Percentiles rank a stretch among this genome's conserved stretches.
Evolutionary conservation across 2,113 vertebrate genomes (phyloP).

Genomic region (Nesogale talazaci): DNA sequence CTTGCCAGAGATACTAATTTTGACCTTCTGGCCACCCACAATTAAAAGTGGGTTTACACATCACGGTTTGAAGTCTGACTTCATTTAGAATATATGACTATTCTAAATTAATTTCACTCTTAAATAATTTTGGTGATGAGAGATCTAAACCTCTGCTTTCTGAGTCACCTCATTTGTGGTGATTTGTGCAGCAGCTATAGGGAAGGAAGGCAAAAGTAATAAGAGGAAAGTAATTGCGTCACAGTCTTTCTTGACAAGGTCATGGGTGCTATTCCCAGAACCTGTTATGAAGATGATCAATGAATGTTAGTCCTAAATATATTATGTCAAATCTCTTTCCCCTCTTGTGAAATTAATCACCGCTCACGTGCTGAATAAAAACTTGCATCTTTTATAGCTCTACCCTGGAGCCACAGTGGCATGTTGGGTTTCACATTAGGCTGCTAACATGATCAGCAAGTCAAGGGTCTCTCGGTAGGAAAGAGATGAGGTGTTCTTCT

Average conservation of each 20-base stretch:
- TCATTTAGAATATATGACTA: too few species aligned
- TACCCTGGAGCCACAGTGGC: not conserved
- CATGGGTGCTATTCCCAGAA: not conserved
- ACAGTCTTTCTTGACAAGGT: not conserved
- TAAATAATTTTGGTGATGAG: too few species aligned
- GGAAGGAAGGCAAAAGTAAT: not conserved
- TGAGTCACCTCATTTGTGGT: too few species aligned
- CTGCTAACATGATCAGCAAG: too few species aligned
- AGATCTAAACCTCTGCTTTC: too few species aligned
- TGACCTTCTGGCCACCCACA: not conserved
- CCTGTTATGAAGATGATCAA: not conserved
- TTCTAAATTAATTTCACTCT: too few species aligned
- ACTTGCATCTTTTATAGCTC: not conserved
- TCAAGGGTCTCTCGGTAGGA: too few species aligned
- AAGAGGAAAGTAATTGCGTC: not conserved
- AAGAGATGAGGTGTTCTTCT: too few species aligned
- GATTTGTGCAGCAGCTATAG: too few species aligned
- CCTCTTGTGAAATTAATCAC: not conserved
- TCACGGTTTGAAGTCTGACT: too few species aligned
- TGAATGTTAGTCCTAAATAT: not conserved
- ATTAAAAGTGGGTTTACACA: too few species aligned
- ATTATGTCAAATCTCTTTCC: not conserved
- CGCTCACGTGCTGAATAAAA: not conserved
- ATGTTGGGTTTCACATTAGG: too few species aligned
- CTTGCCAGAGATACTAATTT: not conserved